Evolutionary conservation across 2,888 invertebrate species (phyloP), one percentile per base, ranked within the genome.

Genomic region (Archaeoteleia sp.): DNA sequence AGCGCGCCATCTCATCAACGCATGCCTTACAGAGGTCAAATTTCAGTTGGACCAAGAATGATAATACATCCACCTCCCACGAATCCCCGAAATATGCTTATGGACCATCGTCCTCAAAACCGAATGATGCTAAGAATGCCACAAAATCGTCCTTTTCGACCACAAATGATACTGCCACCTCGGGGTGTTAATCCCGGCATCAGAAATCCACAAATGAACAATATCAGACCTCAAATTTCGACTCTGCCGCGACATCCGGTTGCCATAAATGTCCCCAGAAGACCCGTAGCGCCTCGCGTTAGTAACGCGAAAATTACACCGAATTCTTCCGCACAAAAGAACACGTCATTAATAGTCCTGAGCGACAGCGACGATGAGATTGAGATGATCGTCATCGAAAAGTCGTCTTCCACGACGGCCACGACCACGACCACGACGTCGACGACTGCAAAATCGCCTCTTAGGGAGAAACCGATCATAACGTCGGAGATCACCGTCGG

Each of bases 311-410:
- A 23, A 10, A 46, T 30, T 37, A 17, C 17, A 15, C 6, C 62
- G 1, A 35, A 61, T 1, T 49, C 65, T 9, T 4, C 45, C 0
- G 17, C 55, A 14, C 69, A 70, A 2, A 82, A 80, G n/a, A 75
- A 79, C 0, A 82, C 80, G 0, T 83, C 84, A 2, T 48, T 83
- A 7, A 84, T 85, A 9, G 77, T 84, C 0, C 70, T 85, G 3
- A 84, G 84, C 42, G 84, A 85, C 40, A 83, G 84, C 32, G 84
- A 85, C 37, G 84, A 85, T 14, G 84, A 85, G 13, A 83, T 85
- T 14, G 82, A 85, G 40, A 82, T 85, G 83, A 84, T 83, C 4
- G 73, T 82, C 2, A 75, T 80, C 0, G 77, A 78, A 8, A 80
- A 78, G 9, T 29, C 35, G 1, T 15, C 60, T 2, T 27, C 58